Evolutionary conservation across 1,140 invertebrate species (phyloP), one percentile per base, ranked within the genome.

Genomic region (Trachymyrmex cornetzi): DNA sequence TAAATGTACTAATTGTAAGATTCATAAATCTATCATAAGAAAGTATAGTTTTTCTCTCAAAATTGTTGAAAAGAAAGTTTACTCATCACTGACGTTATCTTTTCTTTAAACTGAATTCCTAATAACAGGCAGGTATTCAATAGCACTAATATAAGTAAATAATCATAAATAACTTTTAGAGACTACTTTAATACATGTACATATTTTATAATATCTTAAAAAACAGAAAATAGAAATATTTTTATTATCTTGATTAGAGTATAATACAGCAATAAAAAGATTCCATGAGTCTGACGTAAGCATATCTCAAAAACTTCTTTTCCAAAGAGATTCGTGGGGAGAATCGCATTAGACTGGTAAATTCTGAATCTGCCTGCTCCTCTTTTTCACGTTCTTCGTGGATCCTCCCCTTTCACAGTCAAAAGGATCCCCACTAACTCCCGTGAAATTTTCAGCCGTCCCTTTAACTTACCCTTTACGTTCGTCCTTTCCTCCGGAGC

Each of bases 321-420:
- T 81, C 82, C 55, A 50, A 7, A 71, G 87, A 66, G 71, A 86
- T 74, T 85, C 69, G 71, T 80, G 61, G 90, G 88, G 82, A 87
- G 85, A 90, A 88, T 91, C 75, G 92, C 91, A 93, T 94, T 92
- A 92, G 93, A 93, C 93, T 94, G 89, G 90, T 92, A 93, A 94
- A 94, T 94, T 93, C 92, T 48, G 86, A 77, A 91, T 88, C 88
- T 77, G 55, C 19, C 19, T 50, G 57, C 19, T 22, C 27, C 24
- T 48, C 82, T 59, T 67, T 44, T 48, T 61, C 66, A 63, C 50
- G 69, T 88, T 81, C 30, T 53, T 53, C 57, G 75, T 86, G 86
- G 66, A 80, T 57, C 88, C 66, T 27, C 30, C 64, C 75, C 48
- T 82, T 72, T 53, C 44, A 38, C 34, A 48, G 69, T 55, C 59